These are phyloP conservation scores for Callipepla californica DNA, from an alignment of 2,113 vertebrate genomes.

Conservation along the genomic window DNA sequence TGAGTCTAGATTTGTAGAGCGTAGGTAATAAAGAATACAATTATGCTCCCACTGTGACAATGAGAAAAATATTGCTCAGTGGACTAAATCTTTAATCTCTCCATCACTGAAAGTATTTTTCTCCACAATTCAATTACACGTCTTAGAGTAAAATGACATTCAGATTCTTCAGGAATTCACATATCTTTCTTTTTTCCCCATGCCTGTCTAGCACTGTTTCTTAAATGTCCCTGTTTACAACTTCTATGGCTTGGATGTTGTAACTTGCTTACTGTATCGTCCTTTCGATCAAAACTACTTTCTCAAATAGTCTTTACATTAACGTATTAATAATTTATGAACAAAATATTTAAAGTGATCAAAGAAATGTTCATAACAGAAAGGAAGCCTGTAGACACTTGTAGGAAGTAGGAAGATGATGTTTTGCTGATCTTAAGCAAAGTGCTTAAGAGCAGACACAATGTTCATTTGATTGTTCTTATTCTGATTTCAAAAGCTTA, in stretches of 20 bases:
- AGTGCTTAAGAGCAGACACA: background rate
- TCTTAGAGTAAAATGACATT: background rate
- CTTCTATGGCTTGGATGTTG: background rate
- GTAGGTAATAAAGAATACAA: background rate
- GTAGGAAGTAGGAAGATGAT: background rate
- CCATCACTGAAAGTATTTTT: background rate
- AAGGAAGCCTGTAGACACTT: background rate
- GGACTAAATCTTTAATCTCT: slow-evolving; percentile 45
- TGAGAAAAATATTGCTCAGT: slow-evolving; percentile 11
- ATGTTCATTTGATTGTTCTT: background rate
- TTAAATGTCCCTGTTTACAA: background rate
- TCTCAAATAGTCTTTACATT: background rate
- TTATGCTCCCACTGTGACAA: background rate
- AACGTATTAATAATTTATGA: background rate
- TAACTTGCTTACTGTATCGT: background rate
- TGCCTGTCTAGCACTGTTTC: background rate
- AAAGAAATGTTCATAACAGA: background rate
- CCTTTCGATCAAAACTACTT: background rate
- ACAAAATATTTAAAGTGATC: background rate
- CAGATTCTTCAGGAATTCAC: background rate
- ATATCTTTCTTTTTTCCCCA: background rate
- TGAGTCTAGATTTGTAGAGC: background rate
- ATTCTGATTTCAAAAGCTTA: background rate
- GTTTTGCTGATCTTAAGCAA: background rate
- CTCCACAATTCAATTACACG: background rate